Conservation (phyloP, 2,888 invertebrate genomes). For the Entomobrya proxima region DNA sequence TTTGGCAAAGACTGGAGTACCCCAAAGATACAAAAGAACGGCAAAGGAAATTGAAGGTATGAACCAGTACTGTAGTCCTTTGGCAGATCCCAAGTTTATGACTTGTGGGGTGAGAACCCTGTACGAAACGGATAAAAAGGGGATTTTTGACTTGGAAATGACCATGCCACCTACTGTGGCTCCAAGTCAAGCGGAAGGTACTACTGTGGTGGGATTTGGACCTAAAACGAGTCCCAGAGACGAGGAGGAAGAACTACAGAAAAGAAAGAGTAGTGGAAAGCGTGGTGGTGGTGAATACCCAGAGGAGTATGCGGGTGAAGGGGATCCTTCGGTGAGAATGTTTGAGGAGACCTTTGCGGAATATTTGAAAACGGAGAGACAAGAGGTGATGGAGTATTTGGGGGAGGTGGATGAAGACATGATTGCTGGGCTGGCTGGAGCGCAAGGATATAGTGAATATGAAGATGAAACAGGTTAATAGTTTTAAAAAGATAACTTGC, state of each 20-base stretch:
- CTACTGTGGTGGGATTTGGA: not conserved
- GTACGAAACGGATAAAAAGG: constrained; percentile 7
- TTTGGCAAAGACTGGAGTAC: not conserved
- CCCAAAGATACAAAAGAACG: constrained; percentile 8
- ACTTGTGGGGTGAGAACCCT: constrained; percentile 50
- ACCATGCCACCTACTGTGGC: not conserved
- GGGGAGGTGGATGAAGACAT: constrained; percentile 43
- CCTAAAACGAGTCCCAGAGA: not conserved
- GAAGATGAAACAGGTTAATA: constrained; percentile 2
- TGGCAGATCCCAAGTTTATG: not conserved
- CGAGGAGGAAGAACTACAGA: not conserved
- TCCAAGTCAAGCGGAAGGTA: not conserved
- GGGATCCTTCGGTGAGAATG: not conserved
- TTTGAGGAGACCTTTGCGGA: constrained; percentile 38
- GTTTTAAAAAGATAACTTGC: not conserved
- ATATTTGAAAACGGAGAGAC: constrained; percentile 28
- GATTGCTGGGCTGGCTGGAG: not conserved
- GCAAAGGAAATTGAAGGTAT: constrained; percentile 42
- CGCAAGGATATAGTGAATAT: not conserved
- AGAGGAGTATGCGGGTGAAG: constrained; percentile 31
- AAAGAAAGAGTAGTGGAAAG: not conserved
- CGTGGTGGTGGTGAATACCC: not conserved
- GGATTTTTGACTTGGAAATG: not conserved
- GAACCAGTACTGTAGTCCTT: constrained; percentile 46
- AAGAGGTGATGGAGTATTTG: constrained; percentile 50